phyloP scores from a whole-genome alignment of 92 coral and sea anemone species.

The Heliopora coerulea region DNA sequence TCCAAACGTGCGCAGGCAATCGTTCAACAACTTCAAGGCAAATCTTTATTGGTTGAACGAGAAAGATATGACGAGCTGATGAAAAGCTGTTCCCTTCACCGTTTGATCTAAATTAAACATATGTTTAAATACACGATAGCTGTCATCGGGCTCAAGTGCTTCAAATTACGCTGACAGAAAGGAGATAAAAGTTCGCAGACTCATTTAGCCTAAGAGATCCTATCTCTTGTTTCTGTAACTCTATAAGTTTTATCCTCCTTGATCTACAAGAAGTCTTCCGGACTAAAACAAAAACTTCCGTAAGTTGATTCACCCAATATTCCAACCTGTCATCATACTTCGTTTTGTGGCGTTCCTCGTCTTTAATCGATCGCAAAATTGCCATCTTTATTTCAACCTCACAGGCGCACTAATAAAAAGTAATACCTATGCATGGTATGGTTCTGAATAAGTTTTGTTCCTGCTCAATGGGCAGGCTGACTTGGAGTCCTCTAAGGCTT shows the following conservation, averaged over 20 bases:
- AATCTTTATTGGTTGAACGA: not conserved
- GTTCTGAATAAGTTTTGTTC: no score
- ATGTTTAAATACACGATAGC: constrained; percentile 17
- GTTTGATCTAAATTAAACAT: not conserved
- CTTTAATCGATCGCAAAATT: not conserved
- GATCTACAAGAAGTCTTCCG: constrained; percentile 7
- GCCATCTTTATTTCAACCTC: not conserved
- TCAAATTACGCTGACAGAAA: constrained; percentile 26
- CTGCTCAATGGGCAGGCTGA: no score
- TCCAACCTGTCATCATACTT: constrained; percentile 19
- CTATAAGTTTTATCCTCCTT: not conserved
- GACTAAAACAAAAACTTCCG: not conserved
- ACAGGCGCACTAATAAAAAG: no score
- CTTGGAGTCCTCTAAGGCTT: no score
- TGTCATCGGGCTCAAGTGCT: constrained; percentile 33
- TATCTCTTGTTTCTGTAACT: not conserved
- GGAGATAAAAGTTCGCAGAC: constrained; percentile 33
- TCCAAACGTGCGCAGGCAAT: no score
- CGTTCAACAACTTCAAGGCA: no score
- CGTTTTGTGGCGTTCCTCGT: constrained; percentile 14
- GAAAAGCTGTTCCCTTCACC: not conserved
- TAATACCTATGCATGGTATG: no score
- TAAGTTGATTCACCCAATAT: constrained; percentile 6
- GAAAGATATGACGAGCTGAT: not conserved
- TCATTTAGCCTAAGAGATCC: constrained; percentile 20